These are phyloP conservation scores for Lampris incognitus DNA, from an alignment of 2,113 vertebrate genomes.

Conservation along the genomic window DNA sequence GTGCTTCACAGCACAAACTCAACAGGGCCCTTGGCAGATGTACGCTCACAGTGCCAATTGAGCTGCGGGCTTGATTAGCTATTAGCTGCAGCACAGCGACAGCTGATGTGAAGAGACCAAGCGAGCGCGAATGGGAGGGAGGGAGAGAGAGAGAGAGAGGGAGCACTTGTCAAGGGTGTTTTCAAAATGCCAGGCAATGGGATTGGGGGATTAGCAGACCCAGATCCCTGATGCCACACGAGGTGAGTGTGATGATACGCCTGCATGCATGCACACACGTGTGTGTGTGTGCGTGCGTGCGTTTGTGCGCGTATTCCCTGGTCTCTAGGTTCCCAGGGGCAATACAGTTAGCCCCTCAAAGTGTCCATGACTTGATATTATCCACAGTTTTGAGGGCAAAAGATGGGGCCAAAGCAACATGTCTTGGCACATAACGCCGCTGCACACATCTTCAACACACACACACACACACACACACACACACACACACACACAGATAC, in stretches of 20 bases:
- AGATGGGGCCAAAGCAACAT: conserved; percentile 37
- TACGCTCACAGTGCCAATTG: conserved; percentile 61
- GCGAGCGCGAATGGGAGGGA: background rate
- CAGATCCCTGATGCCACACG: conserved; percentile 44
- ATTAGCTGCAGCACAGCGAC: conserved; percentile 73
- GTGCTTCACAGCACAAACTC: conserved; percentile 61
- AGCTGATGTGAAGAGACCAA: conserved; percentile 65
- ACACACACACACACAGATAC: conserved; percentile 39
- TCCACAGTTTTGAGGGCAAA: conserved; percentile 44
- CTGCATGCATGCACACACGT: conserved; percentile 35
- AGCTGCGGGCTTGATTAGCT: conserved; percentile 78
- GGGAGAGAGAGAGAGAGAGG: conserved; percentile 35
- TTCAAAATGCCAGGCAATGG: conserved; percentile 39
- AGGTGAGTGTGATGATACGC: conserved; percentile 52
- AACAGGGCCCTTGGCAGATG: conserved; percentile 61
- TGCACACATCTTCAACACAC: conserved; percentile 6
- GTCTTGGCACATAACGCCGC: conserved; percentile 30
- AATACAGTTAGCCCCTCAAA: conserved; percentile 41
- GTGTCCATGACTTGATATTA: conserved; percentile 67
- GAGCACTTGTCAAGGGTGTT: conserved; percentile 41
- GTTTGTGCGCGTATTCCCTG: conserved; percentile 15
- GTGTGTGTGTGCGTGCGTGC: conserved; percentile 21
- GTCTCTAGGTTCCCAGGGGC: conserved; percentile 30
- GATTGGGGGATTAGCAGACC: conserved; percentile 66
- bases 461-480: conserved; percentile 18